Base-by-base conservation (phyloP, 35 echinoderm and acorn worm species). In the Holothuria glaberrima region DNA sequence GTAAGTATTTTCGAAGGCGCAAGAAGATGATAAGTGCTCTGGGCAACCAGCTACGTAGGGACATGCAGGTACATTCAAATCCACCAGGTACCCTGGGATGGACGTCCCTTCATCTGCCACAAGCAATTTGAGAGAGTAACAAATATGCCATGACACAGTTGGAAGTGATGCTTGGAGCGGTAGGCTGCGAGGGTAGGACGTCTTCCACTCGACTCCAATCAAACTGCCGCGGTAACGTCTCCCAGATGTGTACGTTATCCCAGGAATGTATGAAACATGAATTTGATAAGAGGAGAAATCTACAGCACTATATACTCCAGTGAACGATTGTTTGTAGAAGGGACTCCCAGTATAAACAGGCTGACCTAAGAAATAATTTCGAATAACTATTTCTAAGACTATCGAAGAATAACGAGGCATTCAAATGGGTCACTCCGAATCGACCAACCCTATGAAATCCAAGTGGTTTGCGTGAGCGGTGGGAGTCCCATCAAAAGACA, bases 191-290 rank as follows among this genome's bases (percentile, higher is more conserved):
- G 26, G 54, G 80, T 63, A 38, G 80, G 80, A 38, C 80, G 80
- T 84, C 80, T 61, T 24, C 31, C 54, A 57, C n/a, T 59, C 56
- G 80, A 61, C 80, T 84, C 80, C 80, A 35, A 48, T 61, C 21
- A 54, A 60, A 61, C 46, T 38, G 57, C 27, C 34, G 59, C 56
- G 58, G 56, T 84, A 84, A 84, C 80, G 30, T 59, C 80, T 84
- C 52, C 80, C 80, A 84, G 52, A 84, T 84, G 80, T 84, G 54
- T 16, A 57, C 57, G 80, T 84, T 33, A 84, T 84, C 80, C 80
- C 54, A 59, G 80, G 80, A 84, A 84, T 84, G 80, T 78, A 35
- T 1, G 27, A 54, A 54, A 54, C 50, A 54, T 10, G 63, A 33
- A 14, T 69, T 30, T 69, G 66, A 69, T 14, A 69, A 12, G 17